Base-by-base conservation (phyloP, 1,140 invertebrate genomes). In the Aphidius gifuensis region DNA sequence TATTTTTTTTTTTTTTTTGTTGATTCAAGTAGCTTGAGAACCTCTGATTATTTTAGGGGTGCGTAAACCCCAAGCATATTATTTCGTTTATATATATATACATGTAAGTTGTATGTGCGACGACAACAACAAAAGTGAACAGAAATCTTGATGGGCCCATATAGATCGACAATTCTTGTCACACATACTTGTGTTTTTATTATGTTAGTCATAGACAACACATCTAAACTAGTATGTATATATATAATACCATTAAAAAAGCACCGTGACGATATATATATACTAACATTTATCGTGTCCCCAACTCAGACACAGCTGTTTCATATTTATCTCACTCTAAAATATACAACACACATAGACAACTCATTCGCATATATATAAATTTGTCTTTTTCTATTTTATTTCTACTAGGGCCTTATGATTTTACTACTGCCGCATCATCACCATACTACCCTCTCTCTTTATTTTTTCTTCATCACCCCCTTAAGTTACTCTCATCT, bases 231-330 rank as follows among this genome's bases (percentile, higher is more conserved):
- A 1, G 2, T 32, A 55, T 55, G 38, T 21, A 48, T 58, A 39
- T 32, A 48, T 48, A 58, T 42, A 32, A 32, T 32, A 32, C 23
- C 23, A 32, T 32, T 55, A 75, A 70, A 68, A 64, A 69, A 69
- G 65, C 67, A 69, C 69, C 71, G 73, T 73, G 69, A 70, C 64
- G 68, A 60, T 66, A 65, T 72, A 66, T 64, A 64, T 68, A 63
- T 40, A 40, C 40, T 53, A 5, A 5, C 2, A 44, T 44, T 8
- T 5, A 11, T 32, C 23, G 11, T 11, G 53, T n/a, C 64, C 66
- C 68, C 68, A 64, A 71, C 69, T 64, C 51, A 58, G 42, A 64
- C 68, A 71, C 74, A 76, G 71, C 73, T 75, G 71, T 73, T 70
- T 71, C 64, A 58, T 70, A 65, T 72, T 70, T 68, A 68, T 70